Evolutionary conservation across 1,140 invertebrate species (phyloP), one percentile per base, ranked within the genome.

Genomic region (Solenopsis invicta): DNA sequence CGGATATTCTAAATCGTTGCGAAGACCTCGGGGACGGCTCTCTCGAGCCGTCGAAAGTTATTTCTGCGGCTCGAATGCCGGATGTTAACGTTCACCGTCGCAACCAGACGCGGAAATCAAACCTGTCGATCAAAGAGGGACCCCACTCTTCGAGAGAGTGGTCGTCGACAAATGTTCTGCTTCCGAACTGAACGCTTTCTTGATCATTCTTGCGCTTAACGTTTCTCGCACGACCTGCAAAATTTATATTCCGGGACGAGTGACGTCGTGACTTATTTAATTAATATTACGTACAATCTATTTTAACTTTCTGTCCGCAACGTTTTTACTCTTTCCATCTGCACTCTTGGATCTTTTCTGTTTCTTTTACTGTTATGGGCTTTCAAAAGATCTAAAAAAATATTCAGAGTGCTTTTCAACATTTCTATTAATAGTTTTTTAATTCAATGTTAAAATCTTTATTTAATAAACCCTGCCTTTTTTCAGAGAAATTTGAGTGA

Each of bases 1-100:
- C 41, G 71, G 80, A 82, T 74, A 82, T 82, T 82, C 67, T 59
- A 82, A 82, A 72, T 82, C 80, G 67, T 72, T 74, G 80, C 66
- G 52, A 67, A 50, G 52, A 82, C 52, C 21, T 8, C 34, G 50
- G 16, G 56, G 18, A 21, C 6, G 5, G 29, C 12, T n/a, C 54
- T 29, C 52, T 52, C 61, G 66, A 29, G 50, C 41, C 37, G 64
- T 37, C 59, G 24, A 67, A 77, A 85, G 82, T 66, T 59, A 85
- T 78, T 85, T 78, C 74, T 77, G 56, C 59, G 18, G 48, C 29
- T 21, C 81, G 59, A 52, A 77, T 59, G 50, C 21, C 78, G 78
- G 67, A 82, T 76, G 81, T 85, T 64, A 76, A 64, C 72, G 69
- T 54, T 41, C 34, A 50, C 24, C 61, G 59, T 48, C 67, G 50